phyloP scores from a whole-genome alignment of 2,797 vertebrate genomes.

The Hydrocynus forskahlii region DNA sequence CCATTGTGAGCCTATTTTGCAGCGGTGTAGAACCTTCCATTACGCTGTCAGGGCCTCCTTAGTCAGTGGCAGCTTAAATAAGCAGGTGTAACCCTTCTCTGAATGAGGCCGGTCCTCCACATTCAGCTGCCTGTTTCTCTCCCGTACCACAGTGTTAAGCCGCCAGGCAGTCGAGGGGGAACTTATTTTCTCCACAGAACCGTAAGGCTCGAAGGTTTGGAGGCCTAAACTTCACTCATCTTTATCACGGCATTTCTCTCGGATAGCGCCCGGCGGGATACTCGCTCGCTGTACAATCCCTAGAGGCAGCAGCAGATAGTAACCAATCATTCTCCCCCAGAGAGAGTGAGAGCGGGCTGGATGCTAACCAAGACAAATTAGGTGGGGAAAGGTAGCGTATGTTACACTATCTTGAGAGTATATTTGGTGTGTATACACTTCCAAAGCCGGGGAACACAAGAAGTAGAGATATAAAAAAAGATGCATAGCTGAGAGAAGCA shows the following conservation, averaged over 20 bases:
- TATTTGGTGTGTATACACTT: neutral
- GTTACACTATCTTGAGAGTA: neutral
- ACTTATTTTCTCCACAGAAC: constrained; percentile 39
- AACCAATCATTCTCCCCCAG: constrained; percentile 71
- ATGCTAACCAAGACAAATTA: constrained; percentile 12
- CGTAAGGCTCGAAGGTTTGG: neutral
- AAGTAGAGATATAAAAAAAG: neutral
- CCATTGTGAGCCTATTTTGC: constrained; percentile 23
- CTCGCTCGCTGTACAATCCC: constrained; percentile 49
- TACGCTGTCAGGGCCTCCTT: constrained; percentile 30
- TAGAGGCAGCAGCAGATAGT: constrained; percentile 69
- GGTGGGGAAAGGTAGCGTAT: neutral
- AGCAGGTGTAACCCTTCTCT: neutral
- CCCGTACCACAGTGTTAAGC: constrained; percentile 44
- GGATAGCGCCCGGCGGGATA: constrained; percentile 54
- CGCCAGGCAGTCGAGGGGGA: constrained; percentile 27
- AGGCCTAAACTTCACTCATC: constrained; percentile 45
- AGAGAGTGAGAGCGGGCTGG: constrained; percentile 41
- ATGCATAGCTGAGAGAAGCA: too few species aligned
- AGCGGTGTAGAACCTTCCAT: constrained; percentile 26
- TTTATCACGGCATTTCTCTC: constrained; percentile 74
- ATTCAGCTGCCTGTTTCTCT: constrained; percentile 16
- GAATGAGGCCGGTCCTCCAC: constrained; percentile 8
- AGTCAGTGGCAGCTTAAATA: constrained; percentile 8
- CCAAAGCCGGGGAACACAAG: neutral